These are phyloP conservation scores for Spodoptera picta DNA, from an alignment of 2,888 invertebrate species.

Conservation along the genomic window DNA sequence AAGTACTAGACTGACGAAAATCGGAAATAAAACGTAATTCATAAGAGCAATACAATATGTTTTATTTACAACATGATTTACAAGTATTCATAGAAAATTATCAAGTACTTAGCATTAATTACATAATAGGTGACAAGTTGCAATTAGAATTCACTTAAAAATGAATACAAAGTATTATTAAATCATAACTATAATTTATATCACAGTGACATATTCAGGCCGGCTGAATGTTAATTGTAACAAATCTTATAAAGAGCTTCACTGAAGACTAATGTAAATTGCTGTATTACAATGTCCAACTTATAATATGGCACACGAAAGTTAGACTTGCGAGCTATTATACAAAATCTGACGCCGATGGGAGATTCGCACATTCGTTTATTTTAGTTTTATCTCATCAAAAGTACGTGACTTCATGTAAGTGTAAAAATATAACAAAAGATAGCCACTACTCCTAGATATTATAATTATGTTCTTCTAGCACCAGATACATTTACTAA, in stretches of 20 bases:
- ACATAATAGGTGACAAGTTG: constrained; percentile 36
- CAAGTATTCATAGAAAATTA: constrained; percentile 24
- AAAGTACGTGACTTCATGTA: too few species aligned
- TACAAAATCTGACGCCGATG: too few species aligned
- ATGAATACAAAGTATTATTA: constrained; percentile 46
- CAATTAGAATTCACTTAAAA: constrained; percentile 47
- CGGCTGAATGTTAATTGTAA: constrained; percentile 33
- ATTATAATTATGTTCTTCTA: too few species aligned
- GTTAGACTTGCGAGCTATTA: too few species aligned
- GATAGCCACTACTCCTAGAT: too few species aligned
- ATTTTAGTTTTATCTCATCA: too few species aligned
- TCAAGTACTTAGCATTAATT: constrained; percentile 36
- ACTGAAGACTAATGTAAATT: not conserved
- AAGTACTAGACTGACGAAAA: constrained; percentile 17
- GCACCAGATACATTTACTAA: constrained; percentile 1
- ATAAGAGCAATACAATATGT: constrained; percentile 45
- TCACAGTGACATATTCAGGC: constrained; percentile 66
- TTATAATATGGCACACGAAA: too few species aligned
- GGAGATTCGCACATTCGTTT: too few species aligned
- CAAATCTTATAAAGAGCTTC: not conserved
- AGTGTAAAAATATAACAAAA: too few species aligned
- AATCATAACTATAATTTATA: constrained; percentile 61
- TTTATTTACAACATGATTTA: constrained; percentile 56
- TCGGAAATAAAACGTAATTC: constrained; percentile 36
- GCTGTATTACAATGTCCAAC: not conserved